phyloP scores from a whole-genome alignment of 2,888 invertebrate genomes.

The Lumbricus terrestris region DNA sequence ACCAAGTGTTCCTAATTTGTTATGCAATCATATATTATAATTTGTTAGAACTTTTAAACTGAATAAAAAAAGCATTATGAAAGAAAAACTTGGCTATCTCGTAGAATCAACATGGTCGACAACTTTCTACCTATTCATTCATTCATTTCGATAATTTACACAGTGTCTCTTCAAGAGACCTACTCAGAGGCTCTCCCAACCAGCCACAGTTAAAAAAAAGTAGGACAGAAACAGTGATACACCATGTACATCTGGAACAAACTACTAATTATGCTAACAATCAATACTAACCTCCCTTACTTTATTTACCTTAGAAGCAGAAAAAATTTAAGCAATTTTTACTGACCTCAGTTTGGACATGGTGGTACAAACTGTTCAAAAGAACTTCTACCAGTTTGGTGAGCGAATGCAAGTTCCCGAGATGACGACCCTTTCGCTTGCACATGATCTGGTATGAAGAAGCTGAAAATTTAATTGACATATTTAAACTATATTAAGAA shows the following conservation, averaged over 20 bases:
- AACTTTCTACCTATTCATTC: neutral
- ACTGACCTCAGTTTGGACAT: constrained; percentile 21
- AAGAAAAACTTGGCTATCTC: neutral
- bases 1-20: too few species aligned
- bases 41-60: too few species aligned
- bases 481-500: neutral
- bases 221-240: too few species aligned
- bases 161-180: too few species aligned
- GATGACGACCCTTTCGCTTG: constrained; percentile 41
- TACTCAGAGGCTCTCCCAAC: too few species aligned
- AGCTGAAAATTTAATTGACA: neutral
- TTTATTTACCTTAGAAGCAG: neutral
- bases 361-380: constrained; percentile 26
- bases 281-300: neutral
- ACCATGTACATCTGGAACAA: too few species aligned
- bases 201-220: too few species aligned
- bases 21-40: too few species aligned
- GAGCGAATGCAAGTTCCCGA: constrained; percentile 50
- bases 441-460: neutral
- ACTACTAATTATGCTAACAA: neutral
- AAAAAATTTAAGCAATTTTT: neutral
- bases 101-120: neutral
- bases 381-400: constrained; percentile 42
- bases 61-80: neutral
- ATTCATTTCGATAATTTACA: too few species aligned